phyloP scores from a whole-genome alignment of 2,113 vertebrate genomes.

The Monopterus albus region DNA sequence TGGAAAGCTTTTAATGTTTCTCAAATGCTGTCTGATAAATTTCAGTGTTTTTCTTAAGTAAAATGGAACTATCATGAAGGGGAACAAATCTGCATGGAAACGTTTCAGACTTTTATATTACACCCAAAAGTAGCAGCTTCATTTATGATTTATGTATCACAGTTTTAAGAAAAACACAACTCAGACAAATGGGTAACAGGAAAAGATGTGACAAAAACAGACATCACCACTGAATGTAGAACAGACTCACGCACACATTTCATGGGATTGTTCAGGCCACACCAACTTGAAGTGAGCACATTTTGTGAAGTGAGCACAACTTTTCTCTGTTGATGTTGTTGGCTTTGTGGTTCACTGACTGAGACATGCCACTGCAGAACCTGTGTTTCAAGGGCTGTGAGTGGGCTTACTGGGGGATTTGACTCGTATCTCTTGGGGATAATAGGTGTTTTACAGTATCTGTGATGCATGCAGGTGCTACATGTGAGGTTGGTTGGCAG shows the following conservation, averaged over 20 bases:
- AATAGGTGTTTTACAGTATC: slow-evolving; percentile 63
- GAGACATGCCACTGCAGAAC: slow-evolving; percentile 61
- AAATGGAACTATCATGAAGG: not conserved
- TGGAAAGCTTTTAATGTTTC: slow-evolving; percentile 38
- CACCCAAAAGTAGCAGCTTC: not conserved
- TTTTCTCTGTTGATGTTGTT: too few species aligned
- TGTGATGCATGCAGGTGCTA: slow-evolving; percentile 60
- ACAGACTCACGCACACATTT: not conserved
- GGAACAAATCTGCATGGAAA: not conserved
- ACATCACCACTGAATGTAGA: not conserved
- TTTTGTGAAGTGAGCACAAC: too few species aligned
- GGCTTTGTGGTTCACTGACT: slow-evolving; percentile 46
- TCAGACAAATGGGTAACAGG: not conserved
- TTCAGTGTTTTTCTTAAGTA: not conserved
- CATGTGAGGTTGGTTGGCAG: slow-evolving; percentile 47
- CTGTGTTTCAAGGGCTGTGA: slow-evolving; percentile 57
- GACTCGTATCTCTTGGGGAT: slow-evolving; percentile 59
- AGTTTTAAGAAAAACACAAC: not conserved
- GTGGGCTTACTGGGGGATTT: slow-evolving; percentile 57
- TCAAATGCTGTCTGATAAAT: slow-evolving; percentile 33
- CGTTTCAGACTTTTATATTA: not conserved
- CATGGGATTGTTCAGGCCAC: not conserved
- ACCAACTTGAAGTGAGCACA: too few species aligned
- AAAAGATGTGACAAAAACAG: not conserved
- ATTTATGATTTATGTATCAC: not conserved